Conservation (phyloP, 2,797 vertebrate genomes). For the Rhabdomys pumilio region DNA sequence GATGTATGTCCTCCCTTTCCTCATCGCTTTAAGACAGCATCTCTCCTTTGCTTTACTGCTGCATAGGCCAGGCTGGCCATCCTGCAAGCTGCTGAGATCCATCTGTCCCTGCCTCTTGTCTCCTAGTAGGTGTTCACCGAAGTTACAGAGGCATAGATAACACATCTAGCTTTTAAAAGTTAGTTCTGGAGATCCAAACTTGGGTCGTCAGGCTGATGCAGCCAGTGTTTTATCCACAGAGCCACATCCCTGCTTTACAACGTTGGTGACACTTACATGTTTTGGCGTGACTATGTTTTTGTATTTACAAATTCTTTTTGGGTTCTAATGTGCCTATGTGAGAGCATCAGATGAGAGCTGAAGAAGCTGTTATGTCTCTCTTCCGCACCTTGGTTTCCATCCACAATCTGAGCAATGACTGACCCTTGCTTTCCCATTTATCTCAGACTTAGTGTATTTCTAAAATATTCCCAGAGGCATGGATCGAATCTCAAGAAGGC, state of each 20-base stretch:
- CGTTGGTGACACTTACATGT: background rate
- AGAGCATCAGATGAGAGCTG: background rate
- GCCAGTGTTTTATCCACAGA: background rate
- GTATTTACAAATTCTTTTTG: background rate
- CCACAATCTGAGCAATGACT: background rate
- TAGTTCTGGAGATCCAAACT: background rate
- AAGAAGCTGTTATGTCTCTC: background rate
- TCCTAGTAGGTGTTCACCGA: background rate
- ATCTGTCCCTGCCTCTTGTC: background rate
- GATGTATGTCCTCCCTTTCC: background rate
- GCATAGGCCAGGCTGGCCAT: background rate
- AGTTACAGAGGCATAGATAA: background rate
- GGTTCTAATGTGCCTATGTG: background rate
- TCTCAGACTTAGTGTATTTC: slow-evolving; percentile 31
- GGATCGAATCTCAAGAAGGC: slow-evolving; percentile 12
- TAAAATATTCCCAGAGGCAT: slow-evolving; percentile 42
- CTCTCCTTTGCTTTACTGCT: background rate
- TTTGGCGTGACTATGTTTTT: background rate
- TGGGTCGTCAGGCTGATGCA: background rate
- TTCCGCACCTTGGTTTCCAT: background rate
- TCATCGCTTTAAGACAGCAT: background rate
- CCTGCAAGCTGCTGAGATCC: background rate
- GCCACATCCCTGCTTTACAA: background rate
- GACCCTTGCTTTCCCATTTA: background rate
- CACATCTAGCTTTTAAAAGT: background rate